phyloP scores from a whole-genome alignment of 2,888 invertebrate species.

The Dicyrtomina minuta region DNA sequence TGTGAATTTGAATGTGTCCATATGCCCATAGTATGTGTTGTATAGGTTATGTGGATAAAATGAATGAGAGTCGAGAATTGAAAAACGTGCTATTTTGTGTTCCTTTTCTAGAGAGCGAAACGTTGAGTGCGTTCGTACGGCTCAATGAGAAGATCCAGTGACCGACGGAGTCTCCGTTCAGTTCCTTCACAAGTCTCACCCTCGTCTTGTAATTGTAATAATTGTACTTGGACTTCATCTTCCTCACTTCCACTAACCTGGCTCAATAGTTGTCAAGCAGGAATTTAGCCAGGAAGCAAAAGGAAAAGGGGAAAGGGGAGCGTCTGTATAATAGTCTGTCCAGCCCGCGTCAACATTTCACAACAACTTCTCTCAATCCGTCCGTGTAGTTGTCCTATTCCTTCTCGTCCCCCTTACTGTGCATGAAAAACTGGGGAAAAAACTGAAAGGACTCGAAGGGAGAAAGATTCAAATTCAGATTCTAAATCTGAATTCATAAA shows the following conservation, averaged over 20 bases:
- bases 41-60: slow-evolving; percentile 1
- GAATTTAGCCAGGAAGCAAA: slow-evolving; percentile 41
- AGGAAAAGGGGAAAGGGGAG: no score
- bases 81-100: slow-evolving; percentile 23
- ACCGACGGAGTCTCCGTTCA: background rate
- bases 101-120: slow-evolving; percentile 5
- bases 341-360: slow-evolving; percentile 3
- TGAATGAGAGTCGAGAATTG: slow-evolving; percentile 22
- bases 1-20: no score
- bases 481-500: no score
- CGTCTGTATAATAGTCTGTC: slow-evolving; percentile 8
- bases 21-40: no score
- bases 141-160: slow-evolving; percentile 13
- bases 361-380: background rate
- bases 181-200: background rate
- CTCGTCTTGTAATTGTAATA: no score
- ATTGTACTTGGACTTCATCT: background rate
- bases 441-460: background rate
- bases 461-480: no score
- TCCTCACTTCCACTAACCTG: slow-evolving; percentile 42
- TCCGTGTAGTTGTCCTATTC: background rate
- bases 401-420: no score
- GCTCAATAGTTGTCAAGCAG: slow-evolving; percentile 50
- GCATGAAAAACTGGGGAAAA: no score
- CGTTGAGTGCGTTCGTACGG: no score